Evolutionary conservation across 2,797 vertebrate species (phyloP).

Genomic region (Micrastur ruficollis): DNA sequence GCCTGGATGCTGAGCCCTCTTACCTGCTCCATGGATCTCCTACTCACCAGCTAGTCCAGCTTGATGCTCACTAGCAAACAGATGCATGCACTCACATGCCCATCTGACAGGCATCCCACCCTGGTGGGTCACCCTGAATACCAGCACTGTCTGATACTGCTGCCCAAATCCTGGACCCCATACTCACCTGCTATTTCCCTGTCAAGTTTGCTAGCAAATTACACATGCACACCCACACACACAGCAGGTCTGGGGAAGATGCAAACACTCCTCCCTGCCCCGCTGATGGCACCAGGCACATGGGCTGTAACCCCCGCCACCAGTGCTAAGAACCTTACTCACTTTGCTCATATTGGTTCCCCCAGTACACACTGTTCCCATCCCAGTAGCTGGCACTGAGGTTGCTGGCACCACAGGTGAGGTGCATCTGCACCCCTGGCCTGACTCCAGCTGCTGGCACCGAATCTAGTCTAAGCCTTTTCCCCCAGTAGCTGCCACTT

Average conservation of each 20-base stretch:
- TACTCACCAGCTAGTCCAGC: neutral
- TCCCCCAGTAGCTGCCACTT: neutral
- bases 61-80: neutral
- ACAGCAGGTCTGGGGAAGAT: neutral
- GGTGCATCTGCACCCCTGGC: neutral
- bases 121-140: neutral
- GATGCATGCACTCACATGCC: rapidly evolving
- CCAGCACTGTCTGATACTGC: neutral
- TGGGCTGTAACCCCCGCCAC: neutral
- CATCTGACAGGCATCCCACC: neutral
- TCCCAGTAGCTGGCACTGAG: neutral
- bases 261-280: neutral
- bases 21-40: neutral
- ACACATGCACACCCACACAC: neutral
- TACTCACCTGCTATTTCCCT: neutral
- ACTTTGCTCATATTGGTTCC: neutral
- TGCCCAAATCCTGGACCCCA: neutral
- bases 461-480: neutral
- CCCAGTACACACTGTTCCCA: neutral
- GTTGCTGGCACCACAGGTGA: neutral
- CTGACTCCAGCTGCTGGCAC: neutral
- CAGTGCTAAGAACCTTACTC: neutral
- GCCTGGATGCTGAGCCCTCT: neutral
- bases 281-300: neutral
- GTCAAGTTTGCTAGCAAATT: neutral